Evolutionary conservation across 2,797 vertebrate species (phyloP), one percentile per base, ranked within the genome.

Genomic region (Antrozous pallidus): DNA sequence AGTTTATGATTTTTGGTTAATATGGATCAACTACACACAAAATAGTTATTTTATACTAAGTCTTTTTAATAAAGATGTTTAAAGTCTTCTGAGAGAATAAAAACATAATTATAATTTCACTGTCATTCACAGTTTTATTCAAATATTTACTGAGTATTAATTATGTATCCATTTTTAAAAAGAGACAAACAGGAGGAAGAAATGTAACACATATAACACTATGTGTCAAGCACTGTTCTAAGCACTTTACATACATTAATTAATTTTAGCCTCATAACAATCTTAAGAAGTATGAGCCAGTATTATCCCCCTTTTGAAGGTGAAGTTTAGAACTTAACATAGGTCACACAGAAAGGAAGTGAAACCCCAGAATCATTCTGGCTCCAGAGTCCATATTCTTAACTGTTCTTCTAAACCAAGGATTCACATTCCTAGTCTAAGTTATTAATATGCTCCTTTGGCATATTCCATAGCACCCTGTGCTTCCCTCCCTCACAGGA

Each of bases 61-160:
- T 69, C 31, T 40, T 74, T 94, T 85, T 78, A 78, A 69, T 17
- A 94, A 11, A 92, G 71, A 26, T 84, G 6, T 47, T 84, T 90
- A 88, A 94, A 90, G 73, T 49, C 65, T 88, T 84, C 22, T 74
- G 24, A 80, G 70, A 54, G 45, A 88, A 82, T 3, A 67, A 40
- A 77, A 94, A 90, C 81, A 33, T 28, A 78, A 75, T 74, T 90
- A 82, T 20, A 54, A 92, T 92, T 91, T 86, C 56, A 88, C 49
- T 71, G 28, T 91, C 40, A 83, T 40, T 91, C 45, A 18, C 1
- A 0, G 26, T 90, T 90, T 67, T 87, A 92, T 33, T 73, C n/a
- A 92, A 85, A 81, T 89, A 63, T 91, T 91, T 90, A 77, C 26
- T 73, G 49, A 77, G 54, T 73, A 86, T 14, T 80, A 61, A 85